Conservation (phyloP, 2,113 vertebrate genomes). For the Psilopsiagon aurifrons region DNA sequence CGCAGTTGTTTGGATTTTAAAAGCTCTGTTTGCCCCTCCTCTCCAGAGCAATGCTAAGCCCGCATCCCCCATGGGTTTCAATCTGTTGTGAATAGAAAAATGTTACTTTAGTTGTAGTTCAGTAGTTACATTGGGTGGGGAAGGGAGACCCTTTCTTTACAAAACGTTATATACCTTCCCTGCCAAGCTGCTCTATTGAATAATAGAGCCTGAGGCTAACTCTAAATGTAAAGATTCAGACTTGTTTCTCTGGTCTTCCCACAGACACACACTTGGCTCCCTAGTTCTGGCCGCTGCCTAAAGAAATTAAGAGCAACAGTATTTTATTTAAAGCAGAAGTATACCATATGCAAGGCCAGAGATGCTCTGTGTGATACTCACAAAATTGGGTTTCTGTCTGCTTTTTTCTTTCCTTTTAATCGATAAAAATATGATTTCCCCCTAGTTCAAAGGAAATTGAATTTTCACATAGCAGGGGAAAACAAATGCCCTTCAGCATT, state of each 20-base stretch:
- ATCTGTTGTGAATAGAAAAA: conserved; percentile 17
- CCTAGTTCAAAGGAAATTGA: conserved; percentile 42
- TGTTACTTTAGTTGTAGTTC: conserved; percentile 3
- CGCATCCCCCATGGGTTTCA: background rate
- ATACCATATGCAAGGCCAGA: background rate
- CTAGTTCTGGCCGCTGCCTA: background rate
- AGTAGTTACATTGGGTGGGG: conserved; percentile 3
- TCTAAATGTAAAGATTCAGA: background rate
- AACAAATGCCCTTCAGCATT: conserved; percentile 58
- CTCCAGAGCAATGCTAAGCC: background rate
- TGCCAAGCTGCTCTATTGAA: background rate
- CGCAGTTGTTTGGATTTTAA: background rate
- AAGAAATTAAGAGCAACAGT: conserved; percentile 20
- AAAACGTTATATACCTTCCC: background rate
- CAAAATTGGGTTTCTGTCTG: conserved; percentile 37
- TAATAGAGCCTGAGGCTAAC: background rate
- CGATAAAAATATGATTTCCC: conserved; percentile 56
- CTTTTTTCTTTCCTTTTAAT: conserved; percentile 8
- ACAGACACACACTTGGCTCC: background rate
- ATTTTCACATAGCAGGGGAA: conserved; percentile 55
- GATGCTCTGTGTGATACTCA: conserved; percentile 19
- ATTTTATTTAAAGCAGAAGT: conserved; percentile 38
- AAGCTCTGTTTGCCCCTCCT: background rate
- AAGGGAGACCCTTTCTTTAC: conserved; percentile 6
- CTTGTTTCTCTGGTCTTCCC: conserved; percentile 9